These are phyloP conservation scores for Ornithorhynchus anatinus DNA, from an alignment of 2,113 vertebrate species.

Conservation along the genomic window DNA sequence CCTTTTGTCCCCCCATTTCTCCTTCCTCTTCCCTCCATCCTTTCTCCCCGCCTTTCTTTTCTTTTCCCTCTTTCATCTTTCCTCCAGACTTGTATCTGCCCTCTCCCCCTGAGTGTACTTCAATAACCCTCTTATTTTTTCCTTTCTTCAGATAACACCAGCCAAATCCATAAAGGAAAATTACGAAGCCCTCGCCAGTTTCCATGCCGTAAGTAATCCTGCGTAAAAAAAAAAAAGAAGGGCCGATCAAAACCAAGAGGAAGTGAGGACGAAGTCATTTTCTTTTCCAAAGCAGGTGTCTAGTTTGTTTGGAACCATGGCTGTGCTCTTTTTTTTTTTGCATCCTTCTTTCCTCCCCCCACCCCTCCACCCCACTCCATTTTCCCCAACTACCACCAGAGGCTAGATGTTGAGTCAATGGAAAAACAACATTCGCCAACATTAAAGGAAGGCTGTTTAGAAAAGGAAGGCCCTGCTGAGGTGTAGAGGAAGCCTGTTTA, in stretches of 20 bases:
- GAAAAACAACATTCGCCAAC: conserved; percentile 89
- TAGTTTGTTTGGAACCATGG: conserved; percentile 56
- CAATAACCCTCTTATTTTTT: background rate
- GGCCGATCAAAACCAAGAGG: conserved; percentile 30
- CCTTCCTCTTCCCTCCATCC: background rate
- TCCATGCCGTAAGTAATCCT: background rate
- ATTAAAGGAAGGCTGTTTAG: conserved; percentile 93
- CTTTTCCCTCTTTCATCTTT: background rate
- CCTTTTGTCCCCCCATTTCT: background rate
- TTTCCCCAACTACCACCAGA: conserved; percentile 65
- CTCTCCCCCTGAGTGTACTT: background rate
- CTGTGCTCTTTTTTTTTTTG: conserved; percentile 1
- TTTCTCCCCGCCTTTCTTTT: background rate
- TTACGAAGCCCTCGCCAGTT: conserved; percentile 14
- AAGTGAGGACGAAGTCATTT: conserved; percentile 63
- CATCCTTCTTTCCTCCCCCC: conserved; percentile 52
- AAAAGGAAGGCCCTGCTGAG: conserved; percentile 94
- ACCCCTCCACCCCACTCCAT: background rate
- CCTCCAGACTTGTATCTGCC: background rate
- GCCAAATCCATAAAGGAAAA: conserved; percentile 60
- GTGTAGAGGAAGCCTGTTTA: conserved; percentile 91
- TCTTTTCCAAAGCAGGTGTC: conserved; percentile 82
- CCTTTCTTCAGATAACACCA: background rate
- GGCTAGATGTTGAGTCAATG: conserved; percentile 85
- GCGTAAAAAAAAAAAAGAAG: background rate